phyloP scores from a whole-genome alignment of 2,888 invertebrate genomes.

The Enchytraeus crypticus region DNA sequence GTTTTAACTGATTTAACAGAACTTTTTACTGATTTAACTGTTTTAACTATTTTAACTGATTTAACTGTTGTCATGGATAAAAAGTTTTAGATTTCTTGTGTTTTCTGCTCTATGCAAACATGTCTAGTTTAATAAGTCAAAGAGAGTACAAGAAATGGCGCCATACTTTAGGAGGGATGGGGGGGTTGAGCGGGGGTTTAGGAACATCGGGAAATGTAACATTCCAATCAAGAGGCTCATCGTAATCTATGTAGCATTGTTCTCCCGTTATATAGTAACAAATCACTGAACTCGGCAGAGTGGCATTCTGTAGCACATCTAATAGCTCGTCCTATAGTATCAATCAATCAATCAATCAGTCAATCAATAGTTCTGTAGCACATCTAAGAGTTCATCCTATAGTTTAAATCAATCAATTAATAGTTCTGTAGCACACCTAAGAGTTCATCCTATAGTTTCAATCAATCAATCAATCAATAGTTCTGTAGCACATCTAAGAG shows the following conservation, averaged over 20 bases:
- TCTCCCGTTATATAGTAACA: slow-evolving; percentile 88
- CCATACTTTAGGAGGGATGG: slow-evolving; percentile 7
- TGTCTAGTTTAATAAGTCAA: too few relatives aligned
- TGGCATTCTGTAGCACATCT: slow-evolving; percentile 66
- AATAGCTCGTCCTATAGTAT: slow-evolving; percentile 62
- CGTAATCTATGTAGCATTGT: slow-evolving; percentile 79
- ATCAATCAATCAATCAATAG: not conserved
- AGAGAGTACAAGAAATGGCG: too few relatives aligned
- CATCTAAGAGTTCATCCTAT: too few relatives aligned
- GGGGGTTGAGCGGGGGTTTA: slow-evolving; percentile 35
- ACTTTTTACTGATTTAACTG: too few relatives aligned
- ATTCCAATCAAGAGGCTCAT: slow-evolving; percentile 68
- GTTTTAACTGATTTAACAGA: too few relatives aligned
- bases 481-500: not conserved
- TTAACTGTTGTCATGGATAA: too few relatives aligned
- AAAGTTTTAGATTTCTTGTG: not conserved
- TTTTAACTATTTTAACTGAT: too few relatives aligned
- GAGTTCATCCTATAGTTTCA: slow-evolving; percentile 62
- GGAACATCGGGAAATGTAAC: slow-evolving; percentile 35
- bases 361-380: not conserved
- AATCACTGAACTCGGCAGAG: slow-evolving; percentile 76
- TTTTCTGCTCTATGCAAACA: too few relatives aligned
- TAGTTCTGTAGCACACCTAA: slow-evolving; percentile 64
- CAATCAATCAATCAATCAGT: not conserved
- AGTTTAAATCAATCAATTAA: too few relatives aligned